Base-by-base conservation (phyloP, 2,888 invertebrate species). In the Euplexia lucipara region DNA sequence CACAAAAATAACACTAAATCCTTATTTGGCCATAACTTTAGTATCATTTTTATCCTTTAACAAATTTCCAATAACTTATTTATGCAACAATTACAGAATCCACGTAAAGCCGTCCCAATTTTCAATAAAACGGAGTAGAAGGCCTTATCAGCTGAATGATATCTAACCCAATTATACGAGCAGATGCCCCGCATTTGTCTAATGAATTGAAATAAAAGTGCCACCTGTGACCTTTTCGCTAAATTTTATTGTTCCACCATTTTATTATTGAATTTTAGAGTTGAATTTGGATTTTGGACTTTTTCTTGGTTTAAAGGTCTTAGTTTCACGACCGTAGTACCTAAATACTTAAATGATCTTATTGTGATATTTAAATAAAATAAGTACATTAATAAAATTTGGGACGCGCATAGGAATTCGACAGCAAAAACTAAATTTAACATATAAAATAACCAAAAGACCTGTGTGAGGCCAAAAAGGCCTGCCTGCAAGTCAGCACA, bases 201-300 rank as follows among this genome's bases (percentile, higher is more conserved):
- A 82, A 83, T 82, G 83, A 85, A 84, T 82, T 75, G 80, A 79
- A 84, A 78, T 81, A 82, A 83, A 85, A 79, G 77, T 77, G 60
- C 60, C 83, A 84, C 75, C 83, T 79, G 79, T 69, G 79, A 71
- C 69, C 41, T 41, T 5, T 18, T 66, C 35, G 16, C 35, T 42
- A 66, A 71, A 62, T 79, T 83, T 83, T 72, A 75, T 62, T 61
- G 70, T 68, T 30, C 41, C 32, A 35, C 66, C 68, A 61, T 70
- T 81, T 67, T 75, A 54, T 81, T 79, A 75, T 75, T 62, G 35
- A 64, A 39, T 68, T 74, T 45, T 60, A 35, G 42, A 60, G 16
- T 66, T 39, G 6, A 44, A 58, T 61, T 58, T 54, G 63, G n/a
- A 49, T 18, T 54, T 62, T 58, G 51, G 22, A 61, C 12, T 41